phyloP scores from a whole-genome alignment of 2,797 vertebrate genomes.

The Lithobates sylvaticus region DNA sequence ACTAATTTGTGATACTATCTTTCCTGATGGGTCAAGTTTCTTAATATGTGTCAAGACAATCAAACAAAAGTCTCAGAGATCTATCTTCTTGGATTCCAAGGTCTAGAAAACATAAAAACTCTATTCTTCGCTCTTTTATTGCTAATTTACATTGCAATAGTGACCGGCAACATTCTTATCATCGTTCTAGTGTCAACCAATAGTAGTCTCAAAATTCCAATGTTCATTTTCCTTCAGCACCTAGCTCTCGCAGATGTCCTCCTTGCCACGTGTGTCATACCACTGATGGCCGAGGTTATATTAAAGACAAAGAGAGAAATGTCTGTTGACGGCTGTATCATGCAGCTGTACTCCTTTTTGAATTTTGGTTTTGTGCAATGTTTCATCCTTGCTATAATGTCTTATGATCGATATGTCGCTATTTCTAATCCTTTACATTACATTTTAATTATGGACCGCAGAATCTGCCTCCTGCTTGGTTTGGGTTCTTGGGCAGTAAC shows the following conservation, averaged over 20 bases:
- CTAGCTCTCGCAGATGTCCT: slow-evolving; percentile 7
- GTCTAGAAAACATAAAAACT: background rate
- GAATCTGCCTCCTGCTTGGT: slow-evolving; percentile 36
- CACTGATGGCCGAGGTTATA: slow-evolving; percentile 6
- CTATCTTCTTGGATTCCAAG: slow-evolving; percentile 22
- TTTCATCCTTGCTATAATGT: slow-evolving; percentile 40
- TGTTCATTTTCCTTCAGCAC: slow-evolving; percentile 37
- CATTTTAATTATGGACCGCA: slow-evolving; percentile 3
- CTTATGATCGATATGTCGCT: slow-evolving; percentile 61
- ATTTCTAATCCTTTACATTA: slow-evolving; percentile 63
- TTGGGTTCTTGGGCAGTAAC: slow-evolving; percentile 43
- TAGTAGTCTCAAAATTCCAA: background rate
- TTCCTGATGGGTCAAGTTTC: too few relatives aligned
- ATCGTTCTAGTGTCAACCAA: slow-evolving; percentile 4
- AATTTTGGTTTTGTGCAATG: background rate
- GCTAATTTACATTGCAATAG: background rate
- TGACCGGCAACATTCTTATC: slow-evolving; percentile 9
- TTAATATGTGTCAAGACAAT: slow-evolving; percentile 10
- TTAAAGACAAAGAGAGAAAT: background rate
- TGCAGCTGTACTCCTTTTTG: slow-evolving; percentile 17
- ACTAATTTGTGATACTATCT: too few relatives aligned
- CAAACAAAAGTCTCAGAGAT: slow-evolving; percentile 38
- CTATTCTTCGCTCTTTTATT: background rate
- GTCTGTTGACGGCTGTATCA: background rate
- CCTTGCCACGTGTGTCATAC: background rate